A percentile compares a stretch with the other conserved stretches of the same genome.
Evolutionary conservation across 2,797 vertebrate genomes (phyloP).

Genomic region (Peromyscus nudipes): DNA sequence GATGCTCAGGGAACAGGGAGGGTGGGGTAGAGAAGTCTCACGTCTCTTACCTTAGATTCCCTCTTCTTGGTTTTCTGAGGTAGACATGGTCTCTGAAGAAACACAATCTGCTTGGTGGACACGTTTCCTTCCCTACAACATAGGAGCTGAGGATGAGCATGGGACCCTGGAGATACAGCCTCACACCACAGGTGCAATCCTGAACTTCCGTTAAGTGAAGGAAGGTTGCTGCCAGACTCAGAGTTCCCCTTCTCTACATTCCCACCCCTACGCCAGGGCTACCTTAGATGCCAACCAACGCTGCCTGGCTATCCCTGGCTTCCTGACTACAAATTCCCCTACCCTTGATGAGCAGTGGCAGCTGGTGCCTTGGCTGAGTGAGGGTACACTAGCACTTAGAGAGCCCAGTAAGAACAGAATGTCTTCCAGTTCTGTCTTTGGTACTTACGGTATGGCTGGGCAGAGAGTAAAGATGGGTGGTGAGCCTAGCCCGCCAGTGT

Average conservation of each 20-base stretch:
- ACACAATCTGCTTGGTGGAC: constrained; percentile 98
- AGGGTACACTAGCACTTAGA: not conserved
- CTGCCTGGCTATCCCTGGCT: not conserved
- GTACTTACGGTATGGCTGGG: not conserved
- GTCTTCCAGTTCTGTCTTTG: not conserved
- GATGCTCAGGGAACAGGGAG: constrained; percentile 48
- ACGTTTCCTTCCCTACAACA: constrained; percentile 95
- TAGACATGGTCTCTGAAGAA: constrained; percentile 97
- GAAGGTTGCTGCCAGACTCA: not conserved
- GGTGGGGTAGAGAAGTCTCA: constrained; percentile 73
- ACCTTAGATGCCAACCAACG: not conserved
- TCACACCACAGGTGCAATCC: accelerated
- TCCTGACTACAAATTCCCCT: not conserved
- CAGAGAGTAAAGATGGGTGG: not conserved
- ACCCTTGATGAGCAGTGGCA: not conserved
- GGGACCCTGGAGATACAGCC: constrained; percentile 42
- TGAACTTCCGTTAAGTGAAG: not conserved
- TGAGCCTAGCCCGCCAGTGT: not conserved
- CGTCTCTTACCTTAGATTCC: constrained; percentile 94
- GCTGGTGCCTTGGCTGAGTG: not conserved
- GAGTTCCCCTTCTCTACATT: too few relatives aligned
- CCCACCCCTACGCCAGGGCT: not conserved
- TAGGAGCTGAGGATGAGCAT: constrained; percentile 72
- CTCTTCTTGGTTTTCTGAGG: constrained; percentile 94
- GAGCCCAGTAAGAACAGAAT: not conserved